Evolutionary conservation across 2,797 vertebrate species (phyloP).

Genomic region (Aphelocoma californica): DNA sequence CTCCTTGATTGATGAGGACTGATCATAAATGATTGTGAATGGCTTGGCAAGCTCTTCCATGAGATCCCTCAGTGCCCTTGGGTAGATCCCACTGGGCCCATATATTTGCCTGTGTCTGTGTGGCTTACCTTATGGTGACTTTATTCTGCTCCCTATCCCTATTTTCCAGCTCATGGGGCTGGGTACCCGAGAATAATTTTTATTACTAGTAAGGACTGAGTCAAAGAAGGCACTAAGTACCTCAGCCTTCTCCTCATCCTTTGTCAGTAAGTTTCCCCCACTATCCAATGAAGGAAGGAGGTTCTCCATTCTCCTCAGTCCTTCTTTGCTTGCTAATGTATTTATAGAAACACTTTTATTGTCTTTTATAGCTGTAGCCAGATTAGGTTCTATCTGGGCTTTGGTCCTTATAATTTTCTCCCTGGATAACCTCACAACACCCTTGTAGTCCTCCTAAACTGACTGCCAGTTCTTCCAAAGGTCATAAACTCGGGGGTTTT

Average conservation of each 20-base stretch:
- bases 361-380: not conserved
- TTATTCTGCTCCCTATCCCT: not conserved
- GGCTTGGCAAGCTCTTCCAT: not conserved
- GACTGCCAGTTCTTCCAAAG: not conserved
- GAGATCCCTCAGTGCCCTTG: not conserved
- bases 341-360: not conserved
- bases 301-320: not conserved
- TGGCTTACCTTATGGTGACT: not conserved
- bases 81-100: not conserved
- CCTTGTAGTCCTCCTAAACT: not conserved
- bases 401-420: not conserved
- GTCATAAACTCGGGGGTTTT: not conserved
- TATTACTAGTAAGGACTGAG: not conserved
- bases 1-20: not conserved
- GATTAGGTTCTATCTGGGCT: not conserved
- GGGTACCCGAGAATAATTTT: not conserved
- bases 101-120: not conserved
- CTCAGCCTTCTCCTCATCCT: not conserved
- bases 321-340: not conserved
- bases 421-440: not conserved
- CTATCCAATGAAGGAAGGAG: not conserved
- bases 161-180: not conserved
- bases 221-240: not conserved
- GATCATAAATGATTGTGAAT: not conserved
- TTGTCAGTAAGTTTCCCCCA: not conserved